phyloP scores from a whole-genome alignment of 2,888 invertebrate species.

The Sminthurides aquaticus region DNA sequence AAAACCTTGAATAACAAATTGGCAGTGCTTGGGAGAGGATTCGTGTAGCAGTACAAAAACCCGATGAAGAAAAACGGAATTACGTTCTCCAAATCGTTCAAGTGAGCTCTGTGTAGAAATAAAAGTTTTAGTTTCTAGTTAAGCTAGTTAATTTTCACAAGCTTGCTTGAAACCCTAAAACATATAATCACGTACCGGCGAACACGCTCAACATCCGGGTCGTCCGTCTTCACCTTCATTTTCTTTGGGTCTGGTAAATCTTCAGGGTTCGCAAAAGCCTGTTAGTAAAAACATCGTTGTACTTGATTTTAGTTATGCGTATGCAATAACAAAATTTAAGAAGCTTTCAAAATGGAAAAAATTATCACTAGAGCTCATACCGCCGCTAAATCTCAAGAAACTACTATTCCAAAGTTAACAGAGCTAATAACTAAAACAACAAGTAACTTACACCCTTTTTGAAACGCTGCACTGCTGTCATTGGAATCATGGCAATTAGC shows the following conservation, averaged over 20 bases:
- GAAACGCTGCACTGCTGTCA: slow-evolving; percentile 49
- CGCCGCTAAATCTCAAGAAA: too few species aligned
- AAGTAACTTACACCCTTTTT: slow-evolving; percentile 50
- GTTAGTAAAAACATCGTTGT: too few species aligned
- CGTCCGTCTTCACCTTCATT: slow-evolving; percentile 47
- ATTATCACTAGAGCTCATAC: too few species aligned
- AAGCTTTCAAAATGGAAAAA: too few species aligned
- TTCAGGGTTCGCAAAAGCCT: slow-evolving; percentile 55
- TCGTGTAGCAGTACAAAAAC: slow-evolving; percentile 56
- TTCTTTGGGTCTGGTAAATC: slow-evolving; percentile 48
- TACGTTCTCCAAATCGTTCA: slow-evolving; percentile 60
- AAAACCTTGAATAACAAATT: slow-evolving; percentile 55
- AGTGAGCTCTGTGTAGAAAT: slow-evolving; percentile 56
- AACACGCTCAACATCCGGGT: slow-evolving; percentile 53
- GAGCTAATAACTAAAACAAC: too few species aligned
- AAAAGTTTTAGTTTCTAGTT: neutral
- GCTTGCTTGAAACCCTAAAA: neutral
- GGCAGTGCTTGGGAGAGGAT: slow-evolving; percentile 52
- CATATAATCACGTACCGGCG: slow-evolving; percentile 49
- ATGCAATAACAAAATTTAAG: slow-evolving; percentile 1
- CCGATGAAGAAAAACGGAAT: slow-evolving; percentile 58
- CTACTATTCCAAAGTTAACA: too few species aligned
- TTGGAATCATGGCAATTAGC: slow-evolving; percentile 48
- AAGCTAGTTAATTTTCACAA: too few species aligned
- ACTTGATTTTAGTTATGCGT: too few species aligned